A percentile compares a stretch with the other conserved stretches of the same genome.
phyloP scores from a whole-genome alignment of 2,797 vertebrate genomes.

The Limosa lapponica region DNA sequence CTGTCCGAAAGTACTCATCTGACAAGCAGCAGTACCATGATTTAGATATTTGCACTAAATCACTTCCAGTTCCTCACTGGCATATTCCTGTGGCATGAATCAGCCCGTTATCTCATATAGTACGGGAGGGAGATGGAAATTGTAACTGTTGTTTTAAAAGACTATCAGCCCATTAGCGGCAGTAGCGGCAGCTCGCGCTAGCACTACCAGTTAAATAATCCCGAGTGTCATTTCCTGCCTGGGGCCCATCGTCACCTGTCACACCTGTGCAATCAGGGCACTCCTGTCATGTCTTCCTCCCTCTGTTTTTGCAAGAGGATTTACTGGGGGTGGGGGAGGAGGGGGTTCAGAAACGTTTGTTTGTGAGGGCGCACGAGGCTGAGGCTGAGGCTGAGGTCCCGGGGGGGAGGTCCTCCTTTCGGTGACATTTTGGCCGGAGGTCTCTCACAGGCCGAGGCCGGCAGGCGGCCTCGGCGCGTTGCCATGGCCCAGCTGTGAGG shows the following conservation, averaged over 20 bases:
- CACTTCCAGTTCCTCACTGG: not conserved
- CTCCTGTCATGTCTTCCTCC: not conserved
- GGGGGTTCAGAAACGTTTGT: not conserved
- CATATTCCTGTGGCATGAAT: not conserved
- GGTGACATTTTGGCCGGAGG: not conserved
- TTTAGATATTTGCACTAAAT: not conserved
- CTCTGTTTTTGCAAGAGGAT: not conserved
- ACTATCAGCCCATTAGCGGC: accelerated
- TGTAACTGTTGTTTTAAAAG: not conserved
- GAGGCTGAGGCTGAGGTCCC: not conserved
- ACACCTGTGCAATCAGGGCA: not conserved
- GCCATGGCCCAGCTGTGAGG: not conserved
- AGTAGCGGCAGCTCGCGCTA: not conserved
- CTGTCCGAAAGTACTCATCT: accelerated
- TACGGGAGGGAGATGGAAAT: accelerated
- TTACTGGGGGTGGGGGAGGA: accelerated
- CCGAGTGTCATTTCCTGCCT: not conserved
- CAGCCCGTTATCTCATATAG: accelerated
- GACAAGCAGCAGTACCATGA: not conserved
- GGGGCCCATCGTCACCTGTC: not conserved
- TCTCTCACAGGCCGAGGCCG: not conserved
- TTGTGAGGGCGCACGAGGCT: not conserved
- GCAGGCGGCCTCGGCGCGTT: not conserved
- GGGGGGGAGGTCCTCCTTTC: too few species aligned
- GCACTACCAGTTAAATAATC: accelerated